phyloP scores from a whole-genome alignment of 2,888 invertebrate species.

The Coelinius sp. region DNA sequence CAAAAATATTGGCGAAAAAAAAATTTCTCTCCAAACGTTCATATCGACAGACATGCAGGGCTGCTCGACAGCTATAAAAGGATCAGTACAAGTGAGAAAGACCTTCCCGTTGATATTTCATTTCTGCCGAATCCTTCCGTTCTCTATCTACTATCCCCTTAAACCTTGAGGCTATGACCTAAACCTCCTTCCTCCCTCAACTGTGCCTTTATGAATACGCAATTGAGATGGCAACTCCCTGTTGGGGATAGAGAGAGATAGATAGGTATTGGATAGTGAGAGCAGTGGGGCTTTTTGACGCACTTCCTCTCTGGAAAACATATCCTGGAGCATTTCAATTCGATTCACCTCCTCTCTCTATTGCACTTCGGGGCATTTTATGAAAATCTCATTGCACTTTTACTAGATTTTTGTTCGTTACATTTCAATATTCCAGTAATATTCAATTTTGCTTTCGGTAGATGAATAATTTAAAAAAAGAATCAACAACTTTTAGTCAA shows the following conservation, averaged over 20 bases:
- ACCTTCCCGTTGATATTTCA: conserved; percentile 58
- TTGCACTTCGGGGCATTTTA: conserved; percentile 4
- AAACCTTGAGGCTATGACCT: conserved; percentile 31
- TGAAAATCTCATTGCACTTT: conserved; percentile 7
- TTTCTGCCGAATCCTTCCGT: conserved; percentile 55
- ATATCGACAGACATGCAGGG: conserved; percentile 11
- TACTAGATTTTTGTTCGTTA: not conserved
- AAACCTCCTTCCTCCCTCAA: conserved; percentile 38
- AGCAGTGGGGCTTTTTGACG: conserved; percentile 10
- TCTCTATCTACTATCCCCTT: conserved; percentile 26
- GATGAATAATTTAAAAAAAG: not conserved
- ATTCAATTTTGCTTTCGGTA: not conserved
- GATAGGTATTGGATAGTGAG: not conserved
- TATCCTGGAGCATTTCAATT: conserved; percentile 18
- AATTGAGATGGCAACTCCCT: conserved; percentile 53
- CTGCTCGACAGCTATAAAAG: conserved; percentile 11
- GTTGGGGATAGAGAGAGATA: not conserved
- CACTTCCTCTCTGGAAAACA: conserved; percentile 11
- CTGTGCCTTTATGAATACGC: conserved; percentile 57
- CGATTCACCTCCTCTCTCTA: not conserved
- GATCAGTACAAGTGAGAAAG: conserved; percentile 16
- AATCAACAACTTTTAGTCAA: not conserved
- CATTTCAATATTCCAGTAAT: not conserved
- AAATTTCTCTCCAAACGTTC: not conserved
- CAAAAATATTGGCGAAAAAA: conserved; percentile 1